Evolutionary conservation across 2,797 vertebrate species (phyloP).

Genomic region (Silurus lanzhouensis): DNA sequence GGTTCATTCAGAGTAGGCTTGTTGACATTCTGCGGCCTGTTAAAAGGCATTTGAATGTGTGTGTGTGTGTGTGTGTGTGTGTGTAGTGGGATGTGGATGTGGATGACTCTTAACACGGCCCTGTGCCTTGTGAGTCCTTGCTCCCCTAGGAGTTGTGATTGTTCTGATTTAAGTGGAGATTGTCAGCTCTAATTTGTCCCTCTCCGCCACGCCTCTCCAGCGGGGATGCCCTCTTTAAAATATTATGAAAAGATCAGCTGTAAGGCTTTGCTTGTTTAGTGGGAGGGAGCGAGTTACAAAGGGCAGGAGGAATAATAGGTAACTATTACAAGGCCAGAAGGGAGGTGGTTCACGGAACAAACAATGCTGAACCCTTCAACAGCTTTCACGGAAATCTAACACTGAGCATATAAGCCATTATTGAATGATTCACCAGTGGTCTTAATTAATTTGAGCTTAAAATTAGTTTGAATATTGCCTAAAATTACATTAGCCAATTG

Average conservation of each 20-base stretch:
- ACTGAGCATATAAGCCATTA: conserved; percentile 5
- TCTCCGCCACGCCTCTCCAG: conserved; percentile 71
- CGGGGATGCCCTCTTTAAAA: conserved; percentile 77
- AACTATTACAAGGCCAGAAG: conserved; percentile 80
- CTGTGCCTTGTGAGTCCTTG: conserved; percentile 78
- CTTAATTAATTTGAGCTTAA: conserved; percentile 18
- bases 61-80: conserved; percentile 72
- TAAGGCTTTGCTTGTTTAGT: conserved; percentile 74
- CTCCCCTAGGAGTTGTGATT: conserved; percentile 84
- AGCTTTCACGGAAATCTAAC: conserved; percentile 24
- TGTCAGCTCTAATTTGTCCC: conserved; percentile 89
- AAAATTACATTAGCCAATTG: background rate
- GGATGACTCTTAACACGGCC: conserved; percentile 81
- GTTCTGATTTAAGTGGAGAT: conserved; percentile 85
- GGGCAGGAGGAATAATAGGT: conserved; percentile 75
- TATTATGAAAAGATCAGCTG: conserved; percentile 84
- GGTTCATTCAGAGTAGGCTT: conserved; percentile 80
- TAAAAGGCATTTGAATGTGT: conserved; percentile 82
- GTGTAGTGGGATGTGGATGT: conserved; percentile 74
- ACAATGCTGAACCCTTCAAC: conserved; percentile 54
- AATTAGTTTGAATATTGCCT: background rate
- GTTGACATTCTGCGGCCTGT: conserved; percentile 82
- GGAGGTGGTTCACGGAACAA: conserved; percentile 73
- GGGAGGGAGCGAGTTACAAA: conserved; percentile 70
- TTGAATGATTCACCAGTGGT: background rate